phyloP scores from a whole-genome alignment of 2,888 invertebrate species.

The Andrena trimmerana region DNA sequence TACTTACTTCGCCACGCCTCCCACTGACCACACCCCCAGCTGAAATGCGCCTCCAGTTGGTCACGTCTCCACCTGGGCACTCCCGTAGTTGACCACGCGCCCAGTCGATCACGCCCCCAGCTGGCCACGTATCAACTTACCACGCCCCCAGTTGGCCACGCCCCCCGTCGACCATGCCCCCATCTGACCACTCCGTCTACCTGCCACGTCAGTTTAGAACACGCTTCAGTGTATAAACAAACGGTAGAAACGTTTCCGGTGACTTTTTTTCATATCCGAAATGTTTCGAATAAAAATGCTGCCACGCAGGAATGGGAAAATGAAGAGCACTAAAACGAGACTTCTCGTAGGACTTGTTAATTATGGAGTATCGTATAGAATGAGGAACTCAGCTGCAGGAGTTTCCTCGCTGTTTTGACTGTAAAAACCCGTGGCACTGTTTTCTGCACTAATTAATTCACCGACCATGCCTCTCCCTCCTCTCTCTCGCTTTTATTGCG shows the following conservation, averaged over 20 bases:
- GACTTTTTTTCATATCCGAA: not conserved
- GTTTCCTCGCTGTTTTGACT: conserved; percentile 28
- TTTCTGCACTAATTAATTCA: conserved; percentile 64
- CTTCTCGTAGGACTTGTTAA: conserved; percentile 45
- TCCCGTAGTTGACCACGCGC: too few species aligned
- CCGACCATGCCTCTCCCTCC: conserved; percentile 1
- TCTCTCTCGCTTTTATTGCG: conserved; percentile 21
- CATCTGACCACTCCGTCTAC: too few species aligned
- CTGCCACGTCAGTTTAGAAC: too few species aligned
- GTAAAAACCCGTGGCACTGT: conserved; percentile 27
- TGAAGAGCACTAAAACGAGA: conserved; percentile 18
- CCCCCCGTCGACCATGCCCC: too few species aligned
- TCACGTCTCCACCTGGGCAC: too few species aligned
- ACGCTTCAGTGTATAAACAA: not conserved
- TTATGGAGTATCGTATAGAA: conserved; percentile 60
- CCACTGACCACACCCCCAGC: too few species aligned
- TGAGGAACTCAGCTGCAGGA: conserved; percentile 18
- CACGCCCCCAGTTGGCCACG: too few species aligned
- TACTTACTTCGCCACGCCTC: too few species aligned
- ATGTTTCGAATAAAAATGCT: not conserved
- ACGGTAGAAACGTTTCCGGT: not conserved
- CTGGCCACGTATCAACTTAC: too few species aligned
- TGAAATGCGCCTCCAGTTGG: too few species aligned
- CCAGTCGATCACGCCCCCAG: too few species aligned
- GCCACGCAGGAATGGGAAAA: not conserved